phyloP scores from a whole-genome alignment of 2,797 vertebrate genomes.

The Enteromius radiatus region DNA sequence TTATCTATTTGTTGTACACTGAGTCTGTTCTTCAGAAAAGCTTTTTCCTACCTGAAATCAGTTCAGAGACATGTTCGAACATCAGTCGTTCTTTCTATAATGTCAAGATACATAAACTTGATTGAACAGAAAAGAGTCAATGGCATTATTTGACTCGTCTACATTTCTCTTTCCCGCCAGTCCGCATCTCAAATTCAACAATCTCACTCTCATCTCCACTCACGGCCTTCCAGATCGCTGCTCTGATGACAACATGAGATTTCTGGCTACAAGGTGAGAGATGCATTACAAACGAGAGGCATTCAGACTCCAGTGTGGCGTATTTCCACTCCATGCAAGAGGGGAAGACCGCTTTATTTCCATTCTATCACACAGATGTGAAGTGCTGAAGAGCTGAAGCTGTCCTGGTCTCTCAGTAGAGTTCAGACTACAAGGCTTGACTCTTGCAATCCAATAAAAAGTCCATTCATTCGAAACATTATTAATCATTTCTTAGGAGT shows the following conservation, averaged over 20 bases:
- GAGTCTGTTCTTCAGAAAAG: background rate
- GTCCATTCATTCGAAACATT: background rate
- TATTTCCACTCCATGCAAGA: conserved; percentile 16
- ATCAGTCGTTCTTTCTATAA: background rate
- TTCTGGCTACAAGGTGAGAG: conserved; percentile 88
- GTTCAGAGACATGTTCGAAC: background rate
- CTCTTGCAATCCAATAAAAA: background rate
- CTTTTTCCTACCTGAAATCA: conserved; percentile 13
- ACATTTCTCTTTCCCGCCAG: conserved; percentile 71
- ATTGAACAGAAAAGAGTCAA: background rate
- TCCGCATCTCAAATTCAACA: conserved; percentile 90
- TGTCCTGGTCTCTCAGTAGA: background rate
- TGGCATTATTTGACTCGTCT: background rate
- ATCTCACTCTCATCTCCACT: conserved; percentile 87
- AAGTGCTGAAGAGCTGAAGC: conserved; percentile 6
- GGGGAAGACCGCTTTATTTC: background rate
- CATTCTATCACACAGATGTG: conserved; percentile 1
- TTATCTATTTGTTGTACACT: conserved; percentile 51
- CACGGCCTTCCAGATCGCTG: conserved; percentile 81
- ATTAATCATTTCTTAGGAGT: background rate
- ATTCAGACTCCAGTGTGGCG: conserved; percentile 3
- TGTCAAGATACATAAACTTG: background rate
- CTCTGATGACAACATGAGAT: conserved; percentile 69
- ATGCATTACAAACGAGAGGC: conserved; percentile 26
- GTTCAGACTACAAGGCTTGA: background rate